These are phyloP conservation scores for Acleris literana DNA, from an alignment of 2,888 invertebrate genomes.

Conservation along the genomic window DNA sequence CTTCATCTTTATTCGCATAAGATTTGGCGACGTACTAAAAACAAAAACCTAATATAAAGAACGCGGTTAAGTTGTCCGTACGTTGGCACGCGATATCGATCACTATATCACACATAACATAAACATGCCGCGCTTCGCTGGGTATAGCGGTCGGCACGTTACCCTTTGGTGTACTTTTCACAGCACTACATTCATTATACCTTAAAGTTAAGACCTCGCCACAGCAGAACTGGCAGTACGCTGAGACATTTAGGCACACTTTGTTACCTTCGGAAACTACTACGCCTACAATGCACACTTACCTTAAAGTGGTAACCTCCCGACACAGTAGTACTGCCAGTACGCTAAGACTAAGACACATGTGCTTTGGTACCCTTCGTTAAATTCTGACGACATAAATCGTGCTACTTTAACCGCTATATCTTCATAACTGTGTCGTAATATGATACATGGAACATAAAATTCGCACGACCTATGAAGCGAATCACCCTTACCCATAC, in stretches of 20 bases:
- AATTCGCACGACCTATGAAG: slow-evolving; percentile 11
- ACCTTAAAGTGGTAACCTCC: no score
- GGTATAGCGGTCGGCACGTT: slow-evolving; percentile 12
- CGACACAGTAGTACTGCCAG: neutral
- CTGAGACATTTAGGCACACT: neutral
- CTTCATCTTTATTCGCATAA: no score
- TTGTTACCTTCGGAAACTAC: no score
- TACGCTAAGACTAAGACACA: neutral
- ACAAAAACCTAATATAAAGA: neutral
- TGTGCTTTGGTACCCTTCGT: slow-evolving; percentile 7
- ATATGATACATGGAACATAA: slow-evolving; percentile 13
- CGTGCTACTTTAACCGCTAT: slow-evolving; percentile 12
- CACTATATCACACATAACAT: slow-evolving; percentile 8
- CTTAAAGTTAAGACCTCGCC: neutral
- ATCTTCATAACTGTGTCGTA: slow-evolving; percentile 15
- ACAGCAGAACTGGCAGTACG: neutral
- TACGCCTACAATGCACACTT: no score
- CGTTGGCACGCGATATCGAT: slow-evolving; percentile 19
- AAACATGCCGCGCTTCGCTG: slow-evolving; percentile 21
- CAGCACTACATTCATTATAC: no score
- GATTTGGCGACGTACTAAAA: no score
- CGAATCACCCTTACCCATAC: no score
- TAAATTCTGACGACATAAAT: slow-evolving; percentile 13
- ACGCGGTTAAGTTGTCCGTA: neutral
- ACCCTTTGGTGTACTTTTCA: slow-evolving; percentile 9